Base-by-base conservation (phyloP, 1,140 invertebrate genomes). In the Ganaspis sp. region DNA sequence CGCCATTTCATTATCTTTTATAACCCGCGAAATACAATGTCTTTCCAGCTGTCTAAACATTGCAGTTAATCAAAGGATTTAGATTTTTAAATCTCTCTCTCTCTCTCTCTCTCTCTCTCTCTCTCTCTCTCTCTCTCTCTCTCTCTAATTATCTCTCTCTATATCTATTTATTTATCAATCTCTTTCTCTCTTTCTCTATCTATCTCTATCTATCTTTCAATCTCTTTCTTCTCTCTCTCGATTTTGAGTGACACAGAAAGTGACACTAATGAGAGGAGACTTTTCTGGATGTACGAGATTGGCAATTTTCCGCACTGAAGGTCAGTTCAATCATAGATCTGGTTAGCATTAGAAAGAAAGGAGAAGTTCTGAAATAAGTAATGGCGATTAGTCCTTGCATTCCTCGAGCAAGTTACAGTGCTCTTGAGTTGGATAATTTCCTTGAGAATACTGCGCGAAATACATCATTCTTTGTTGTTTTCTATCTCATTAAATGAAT, bases 401-500 rank as follows among this genome's bases (percentile, higher is more conserved):
- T 64, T 64, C 58, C 26, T 64, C 15, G 8, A 64, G 12, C 15
- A 26, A 64, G 12, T 64, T 12, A 34, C 58, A 34, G 29, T n/a
- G 12, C 23, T 29, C 11, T 64, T 64, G 26, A 34, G 23, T 64
- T 64, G 9, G 21, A 64, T 64, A n/a, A 64, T 64, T 64, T 64
- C 23, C 58, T 26, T 64, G 12, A 29, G 11, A 29, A 64, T 64
- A 64, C 12, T 26, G 58, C 23, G 23, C 26, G 58, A 34, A 64
- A 64, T 64, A 64, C 58, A 29, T 64, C 58, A 64, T 64, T 64
- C 58, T 64, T 26, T n/a, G 58, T 64, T 34, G 12, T 64, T 64
- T 64, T 64, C 58, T 64, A n/a, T 29, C 26, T 64, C 58, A 64
- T 64, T 64, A 64, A 64, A 64, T 64, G 58, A 64, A 34, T 64